Evolutionary conservation across 2,888 invertebrate genomes (phyloP).

Genomic region (Gymnosoma rotundatum): DNA sequence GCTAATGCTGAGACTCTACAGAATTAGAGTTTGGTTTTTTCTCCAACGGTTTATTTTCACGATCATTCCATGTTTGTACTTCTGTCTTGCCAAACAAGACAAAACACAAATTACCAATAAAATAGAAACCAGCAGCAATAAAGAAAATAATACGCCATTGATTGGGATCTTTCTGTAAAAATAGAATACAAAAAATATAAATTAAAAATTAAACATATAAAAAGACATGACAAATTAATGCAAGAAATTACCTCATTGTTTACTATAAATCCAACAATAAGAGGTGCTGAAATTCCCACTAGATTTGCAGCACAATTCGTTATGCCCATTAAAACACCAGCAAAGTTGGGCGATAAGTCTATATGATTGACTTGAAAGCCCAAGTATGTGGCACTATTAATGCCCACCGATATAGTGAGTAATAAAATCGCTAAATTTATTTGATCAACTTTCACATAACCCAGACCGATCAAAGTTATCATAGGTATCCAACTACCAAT

Average conservation of each 20-base stretch:
- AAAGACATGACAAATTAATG: not conserved
- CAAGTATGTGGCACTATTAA: conserved; percentile 89
- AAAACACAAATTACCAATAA: conserved; percentile 87
- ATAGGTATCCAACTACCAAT: conserved; percentile 88
- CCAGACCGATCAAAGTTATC: conserved; percentile 85
- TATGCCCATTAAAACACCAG: conserved; percentile 91
- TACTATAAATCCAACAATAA: conserved; percentile 88
- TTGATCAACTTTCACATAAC: conserved; percentile 82
- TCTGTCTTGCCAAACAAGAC: conserved; percentile 87
- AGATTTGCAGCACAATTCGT: conserved; percentile 90
- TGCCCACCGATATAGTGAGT: conserved; percentile 88
- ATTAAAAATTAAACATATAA: not conserved
- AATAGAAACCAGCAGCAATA: conserved; percentile 87
- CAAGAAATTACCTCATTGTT: conserved; percentile 86
- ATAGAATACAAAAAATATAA: conserved; percentile 11
- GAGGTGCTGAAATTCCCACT: conserved; percentile 90
- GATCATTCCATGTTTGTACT: conserved; percentile 88
- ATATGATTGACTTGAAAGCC: conserved; percentile 93
- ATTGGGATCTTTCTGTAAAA: conserved; percentile 84
- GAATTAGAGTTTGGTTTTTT: conserved; percentile 76
- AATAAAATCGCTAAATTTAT: conserved; percentile 85
- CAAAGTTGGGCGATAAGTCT: conserved; percentile 92
- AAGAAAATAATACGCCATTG: conserved; percentile 91
- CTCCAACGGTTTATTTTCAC: conserved; percentile 67
- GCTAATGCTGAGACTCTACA: conserved; percentile 78